These are phyloP conservation scores for Gopherus flavomarginatus DNA, from an alignment of 2,113 vertebrate genomes.

Conservation along the genomic window DNA sequence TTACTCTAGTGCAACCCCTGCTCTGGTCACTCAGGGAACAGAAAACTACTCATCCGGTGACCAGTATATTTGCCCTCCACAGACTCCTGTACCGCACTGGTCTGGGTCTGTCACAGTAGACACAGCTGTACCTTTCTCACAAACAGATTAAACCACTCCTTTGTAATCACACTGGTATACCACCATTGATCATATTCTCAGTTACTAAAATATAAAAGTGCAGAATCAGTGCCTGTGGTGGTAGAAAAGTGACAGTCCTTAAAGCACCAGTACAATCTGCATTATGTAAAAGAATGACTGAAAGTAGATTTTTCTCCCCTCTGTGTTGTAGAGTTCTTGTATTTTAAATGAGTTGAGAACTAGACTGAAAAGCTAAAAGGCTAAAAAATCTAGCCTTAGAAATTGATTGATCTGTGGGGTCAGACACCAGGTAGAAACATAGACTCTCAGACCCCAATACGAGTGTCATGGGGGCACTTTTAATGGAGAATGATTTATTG, in stretches of 20 bases:
- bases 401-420: background rate
- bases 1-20: no score
- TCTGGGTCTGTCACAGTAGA: background rate
- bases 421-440: background rate
- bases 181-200: background rate
- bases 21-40: no score
- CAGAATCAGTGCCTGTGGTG: background rate
- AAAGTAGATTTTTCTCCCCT: background rate
- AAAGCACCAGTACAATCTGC: background rate
- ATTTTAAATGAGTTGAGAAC: background rate
- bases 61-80: no score
- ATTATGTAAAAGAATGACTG: background rate
- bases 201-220: background rate
- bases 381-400: background rate
- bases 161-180: background rate
- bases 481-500: background rate
- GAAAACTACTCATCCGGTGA: no score
- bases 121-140: background rate
- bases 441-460: background rate
- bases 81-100: no score
- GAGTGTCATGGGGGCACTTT: background rate
- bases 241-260: background rate
- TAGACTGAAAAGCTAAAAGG: background rate
- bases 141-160: background rate
- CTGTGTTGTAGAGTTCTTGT: background rate